Evolutionary conservation across 2,113 vertebrate genomes (phyloP).

Genomic region (Elgaria multicarinata): DNA sequence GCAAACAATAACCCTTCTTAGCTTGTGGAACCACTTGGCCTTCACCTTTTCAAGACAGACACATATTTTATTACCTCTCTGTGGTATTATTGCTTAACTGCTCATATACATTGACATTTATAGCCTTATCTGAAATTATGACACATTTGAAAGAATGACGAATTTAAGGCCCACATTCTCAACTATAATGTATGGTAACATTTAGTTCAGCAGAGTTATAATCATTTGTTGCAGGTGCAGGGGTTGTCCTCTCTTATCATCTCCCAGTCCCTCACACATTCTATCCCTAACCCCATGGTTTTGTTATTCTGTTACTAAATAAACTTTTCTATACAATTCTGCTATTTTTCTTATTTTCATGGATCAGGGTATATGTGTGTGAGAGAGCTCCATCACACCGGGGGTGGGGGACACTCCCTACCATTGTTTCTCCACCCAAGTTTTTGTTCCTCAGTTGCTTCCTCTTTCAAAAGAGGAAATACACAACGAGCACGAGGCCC

Average conservation of each 20-base stretch:
- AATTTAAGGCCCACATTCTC: constrained; percentile 19
- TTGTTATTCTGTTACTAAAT: not conserved
- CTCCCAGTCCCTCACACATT: not conserved
- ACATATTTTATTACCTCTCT: constrained; percentile 53
- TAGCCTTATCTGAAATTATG: constrained; percentile 49
- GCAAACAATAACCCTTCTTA: constrained; percentile 34
- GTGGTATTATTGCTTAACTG: constrained; percentile 48
- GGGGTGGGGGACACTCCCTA: too few relatives aligned
- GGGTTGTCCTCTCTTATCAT: not conserved
- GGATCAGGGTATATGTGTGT: not conserved
- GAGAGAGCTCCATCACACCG: too few relatives aligned
- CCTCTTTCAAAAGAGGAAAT: too few relatives aligned
- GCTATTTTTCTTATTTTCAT: not conserved
- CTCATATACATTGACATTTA: constrained; percentile 58
- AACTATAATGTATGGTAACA: constrained; percentile 34
- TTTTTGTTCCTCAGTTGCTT: too few relatives aligned
- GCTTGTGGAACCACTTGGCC: constrained; percentile 49
- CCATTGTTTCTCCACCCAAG: too few relatives aligned
- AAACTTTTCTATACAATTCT: not conserved
- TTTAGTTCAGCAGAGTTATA: constrained; percentile 40
- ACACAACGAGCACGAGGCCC: too few relatives aligned
- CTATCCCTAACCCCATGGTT: not conserved
- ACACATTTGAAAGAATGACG: constrained; percentile 26
- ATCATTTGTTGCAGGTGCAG: constrained; percentile 21
- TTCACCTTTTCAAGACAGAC: constrained; percentile 51